phyloP scores from a whole-genome alignment of 2,888 invertebrate genomes.

The Odontocerum albicorne region DNA sequence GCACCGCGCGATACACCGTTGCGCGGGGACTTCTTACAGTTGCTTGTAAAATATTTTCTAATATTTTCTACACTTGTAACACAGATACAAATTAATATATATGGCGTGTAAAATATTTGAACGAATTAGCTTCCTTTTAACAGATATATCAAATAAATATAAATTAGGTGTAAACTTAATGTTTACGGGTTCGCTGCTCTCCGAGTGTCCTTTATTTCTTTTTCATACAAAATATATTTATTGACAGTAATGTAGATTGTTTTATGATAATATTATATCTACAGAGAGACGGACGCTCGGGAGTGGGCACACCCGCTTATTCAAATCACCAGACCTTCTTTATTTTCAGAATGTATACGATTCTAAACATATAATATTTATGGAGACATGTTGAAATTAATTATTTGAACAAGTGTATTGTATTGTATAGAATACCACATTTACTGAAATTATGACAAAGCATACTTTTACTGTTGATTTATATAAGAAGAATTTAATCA shows the following conservation, averaged over 20 bases:
- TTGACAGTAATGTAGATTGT: background rate
- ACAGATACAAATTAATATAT: background rate
- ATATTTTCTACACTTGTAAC: background rate
- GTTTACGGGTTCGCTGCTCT: background rate
- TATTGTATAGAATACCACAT: background rate
- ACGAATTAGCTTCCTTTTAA: conserved; percentile 4
- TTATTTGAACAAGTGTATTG: conserved; percentile 12
- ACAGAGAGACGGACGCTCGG: background rate
- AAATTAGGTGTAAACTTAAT: background rate
- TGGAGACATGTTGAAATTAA: conserved; percentile 12
- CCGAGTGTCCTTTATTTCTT: background rate
- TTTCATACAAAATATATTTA: conserved; percentile 1
- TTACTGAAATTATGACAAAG: conserved; percentile 4
- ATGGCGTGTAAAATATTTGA: background rate
- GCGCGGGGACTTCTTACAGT: too few species aligned
- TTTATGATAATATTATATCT: too few species aligned
- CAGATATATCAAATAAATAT: background rate
- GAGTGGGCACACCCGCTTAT: background rate
- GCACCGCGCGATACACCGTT: too few species aligned
- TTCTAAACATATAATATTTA: conserved; percentile 23
- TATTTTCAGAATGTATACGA: conserved; percentile 31
- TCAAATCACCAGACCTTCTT: conserved; percentile 4
- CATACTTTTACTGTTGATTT: conserved; percentile 19
- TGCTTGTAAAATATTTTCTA: too few species aligned
- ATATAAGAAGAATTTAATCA: conserved; percentile 3